Conservation (phyloP, 2,113 vertebrate species). For the Raja brachyura region DNA sequence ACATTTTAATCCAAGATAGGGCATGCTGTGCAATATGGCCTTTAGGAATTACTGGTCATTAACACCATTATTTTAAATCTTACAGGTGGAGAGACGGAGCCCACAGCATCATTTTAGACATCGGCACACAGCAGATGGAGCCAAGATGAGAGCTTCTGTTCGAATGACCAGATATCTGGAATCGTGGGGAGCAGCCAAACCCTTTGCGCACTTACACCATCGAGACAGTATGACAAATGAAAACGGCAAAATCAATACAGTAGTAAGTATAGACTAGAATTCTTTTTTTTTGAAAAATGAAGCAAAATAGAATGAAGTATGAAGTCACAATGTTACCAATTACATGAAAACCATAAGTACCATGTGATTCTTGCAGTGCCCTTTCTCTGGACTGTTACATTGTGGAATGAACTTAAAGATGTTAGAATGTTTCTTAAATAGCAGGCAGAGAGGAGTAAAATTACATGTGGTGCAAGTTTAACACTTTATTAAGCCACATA, state of each 20-base stretch:
- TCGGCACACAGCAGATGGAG: constrained; percentile 71
- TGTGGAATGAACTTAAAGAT: neutral
- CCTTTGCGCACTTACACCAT: constrained; percentile 91
- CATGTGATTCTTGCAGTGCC: neutral
- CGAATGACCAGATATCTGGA: constrained; percentile 96
- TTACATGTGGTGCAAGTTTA: neutral
- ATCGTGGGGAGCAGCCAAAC: constrained; percentile 96
- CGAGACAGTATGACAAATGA: constrained; percentile 97
- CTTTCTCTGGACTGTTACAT: neutral
- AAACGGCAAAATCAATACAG: constrained; percentile 93
- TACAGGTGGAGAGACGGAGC: constrained; percentile 77
- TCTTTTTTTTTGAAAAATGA: neutral
- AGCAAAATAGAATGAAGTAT: neutral
- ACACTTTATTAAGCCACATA: neutral
- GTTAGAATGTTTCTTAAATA: neutral
- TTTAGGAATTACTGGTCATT: neutral
- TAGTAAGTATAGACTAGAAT: constrained; percentile 56
- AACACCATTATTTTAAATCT: constrained; percentile 2
- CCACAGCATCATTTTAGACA: constrained; percentile 82
- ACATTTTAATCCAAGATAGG: neutral
- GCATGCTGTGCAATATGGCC: neutral
- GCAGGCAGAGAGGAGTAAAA: no score
- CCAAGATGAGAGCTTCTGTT: constrained; percentile 93
- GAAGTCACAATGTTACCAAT: no score
- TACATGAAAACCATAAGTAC: neutral